A percentile compares a stretch with the other conserved stretches of the same genome.
These are phyloP conservation scores for Rhabditoides inermis DNA, from an alignment of 2,888 invertebrate species.

Conservation along the genomic window DNA sequence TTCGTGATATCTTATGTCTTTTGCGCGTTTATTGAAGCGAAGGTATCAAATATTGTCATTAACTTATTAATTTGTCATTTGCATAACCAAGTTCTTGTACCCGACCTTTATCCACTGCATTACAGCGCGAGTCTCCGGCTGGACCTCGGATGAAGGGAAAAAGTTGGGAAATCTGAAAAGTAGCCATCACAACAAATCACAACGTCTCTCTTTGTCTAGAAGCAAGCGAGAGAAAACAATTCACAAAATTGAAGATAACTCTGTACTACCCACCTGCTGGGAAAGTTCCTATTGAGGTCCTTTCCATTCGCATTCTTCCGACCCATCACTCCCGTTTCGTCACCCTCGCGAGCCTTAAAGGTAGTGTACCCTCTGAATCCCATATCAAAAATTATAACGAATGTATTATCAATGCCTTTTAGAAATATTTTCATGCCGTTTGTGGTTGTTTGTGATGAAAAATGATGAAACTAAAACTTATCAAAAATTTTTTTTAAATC, in stretches of 20 bases:
- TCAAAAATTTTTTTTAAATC: too few relatives aligned
- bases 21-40: background rate
- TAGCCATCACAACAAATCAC: too few relatives aligned
- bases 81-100: too few relatives aligned
- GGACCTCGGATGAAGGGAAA: conserved; percentile 24
- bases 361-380: too few relatives aligned
- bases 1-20: background rate
- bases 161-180: conserved; percentile 27
- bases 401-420: too few relatives aligned
- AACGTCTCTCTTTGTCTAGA: too few relatives aligned
- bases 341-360: conserved; percentile 21
- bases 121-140: conserved; percentile 52
- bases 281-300: conserved; percentile 84
- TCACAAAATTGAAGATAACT: background rate
- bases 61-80: background rate
- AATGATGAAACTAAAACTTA: too few relatives aligned
- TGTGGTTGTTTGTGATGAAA: too few relatives aligned
- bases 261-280: conserved; percentile 67
- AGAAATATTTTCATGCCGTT: too few relatives aligned
- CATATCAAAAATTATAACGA: too few relatives aligned
- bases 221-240: too few relatives aligned
- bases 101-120: conserved; percentile 54
- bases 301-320: conserved; percentile 66
- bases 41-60: background rate
- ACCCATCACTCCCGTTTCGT: conserved; percentile 19